Percentiles rank a stretch among this genome's conserved stretches.
Conservation (phyloP, 2,113 vertebrate genomes). For the Rhynchopsitta pachyrhyncha region DNA sequence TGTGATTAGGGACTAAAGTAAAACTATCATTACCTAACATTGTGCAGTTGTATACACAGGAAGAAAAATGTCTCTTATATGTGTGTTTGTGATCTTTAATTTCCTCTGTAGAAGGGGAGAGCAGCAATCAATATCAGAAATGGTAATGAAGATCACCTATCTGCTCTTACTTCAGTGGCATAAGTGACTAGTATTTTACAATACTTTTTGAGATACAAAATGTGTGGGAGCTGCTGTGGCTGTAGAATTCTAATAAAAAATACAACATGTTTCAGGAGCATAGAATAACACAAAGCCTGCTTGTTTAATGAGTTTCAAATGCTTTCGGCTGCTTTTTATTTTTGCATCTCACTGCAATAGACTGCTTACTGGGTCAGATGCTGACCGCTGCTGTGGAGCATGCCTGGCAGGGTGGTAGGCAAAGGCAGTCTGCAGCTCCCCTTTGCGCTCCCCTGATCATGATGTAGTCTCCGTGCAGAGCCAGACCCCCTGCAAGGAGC, state of each 20-base stretch:
- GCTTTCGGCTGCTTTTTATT: slow-evolving; percentile 15
- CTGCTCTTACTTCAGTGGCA: background rate
- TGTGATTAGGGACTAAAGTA: background rate
- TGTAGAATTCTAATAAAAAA: background rate
- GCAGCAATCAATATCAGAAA: slow-evolving; percentile 11
- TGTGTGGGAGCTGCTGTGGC: background rate
- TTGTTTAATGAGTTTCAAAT: slow-evolving; percentile 42
- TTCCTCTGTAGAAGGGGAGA: slow-evolving; percentile 19
- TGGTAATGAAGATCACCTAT: slow-evolving; percentile 7
- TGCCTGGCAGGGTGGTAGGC: background rate
- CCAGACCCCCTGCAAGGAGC: slow-evolving; percentile 24
- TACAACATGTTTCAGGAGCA: background rate
- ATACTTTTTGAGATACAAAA: background rate
- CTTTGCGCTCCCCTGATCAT: background rate
- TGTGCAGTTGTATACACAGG: background rate
- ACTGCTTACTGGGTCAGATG: background rate
- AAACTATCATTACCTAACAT: background rate
- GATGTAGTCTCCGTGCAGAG: background rate
- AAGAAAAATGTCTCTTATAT: background rate
- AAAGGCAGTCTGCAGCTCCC: background rate
- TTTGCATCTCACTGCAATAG: background rate
- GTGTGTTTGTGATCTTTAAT: slow-evolving; percentile 43
- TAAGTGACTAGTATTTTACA: background rate
- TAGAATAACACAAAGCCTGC: background rate
- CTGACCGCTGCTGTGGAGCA: background rate